Conservation (phyloP, 2,113 vertebrate species). For the Emberiza fucata region DNA sequence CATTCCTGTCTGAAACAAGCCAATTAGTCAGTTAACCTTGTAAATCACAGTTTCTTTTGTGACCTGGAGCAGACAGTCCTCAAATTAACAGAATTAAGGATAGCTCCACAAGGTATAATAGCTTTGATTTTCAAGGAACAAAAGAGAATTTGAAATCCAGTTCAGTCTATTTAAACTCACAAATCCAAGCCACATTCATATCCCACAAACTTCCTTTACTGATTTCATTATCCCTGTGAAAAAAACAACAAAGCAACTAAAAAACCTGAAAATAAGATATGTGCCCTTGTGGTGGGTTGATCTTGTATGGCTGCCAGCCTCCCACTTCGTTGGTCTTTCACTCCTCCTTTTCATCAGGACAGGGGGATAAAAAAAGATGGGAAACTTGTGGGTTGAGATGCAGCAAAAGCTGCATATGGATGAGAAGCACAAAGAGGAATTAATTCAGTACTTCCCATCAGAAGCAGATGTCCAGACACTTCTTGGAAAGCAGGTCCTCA, state of each 20-base stretch:
- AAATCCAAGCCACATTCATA: background rate
- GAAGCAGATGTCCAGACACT: background rate
- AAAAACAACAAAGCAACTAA: background rate
- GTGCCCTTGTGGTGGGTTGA: background rate
- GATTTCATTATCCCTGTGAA: background rate
- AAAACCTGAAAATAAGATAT: background rate
- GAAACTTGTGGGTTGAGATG: background rate
- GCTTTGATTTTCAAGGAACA: background rate
- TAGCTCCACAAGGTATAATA: background rate
- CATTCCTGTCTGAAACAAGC: background rate
- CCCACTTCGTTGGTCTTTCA: background rate
- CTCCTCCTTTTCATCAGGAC: background rate
- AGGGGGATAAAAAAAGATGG: background rate
- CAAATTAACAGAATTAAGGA: slow-evolving; percentile 13
- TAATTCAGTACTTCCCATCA: background rate
- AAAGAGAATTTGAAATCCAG: background rate
- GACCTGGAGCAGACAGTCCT: background rate
- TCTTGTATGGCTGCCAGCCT: background rate
- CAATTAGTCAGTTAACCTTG: slow-evolving; percentile 5
- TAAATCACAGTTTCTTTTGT: slow-evolving; percentile 36
- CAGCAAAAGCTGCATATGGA: background rate
- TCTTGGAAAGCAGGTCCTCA: background rate
- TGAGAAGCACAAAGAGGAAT: background rate
- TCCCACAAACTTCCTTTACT: background rate
- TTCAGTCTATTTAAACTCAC: background rate